Evolutionary conservation across 2,888 invertebrate species (phyloP).

Genomic region (Nematopogon swammerdamellus): DNA sequence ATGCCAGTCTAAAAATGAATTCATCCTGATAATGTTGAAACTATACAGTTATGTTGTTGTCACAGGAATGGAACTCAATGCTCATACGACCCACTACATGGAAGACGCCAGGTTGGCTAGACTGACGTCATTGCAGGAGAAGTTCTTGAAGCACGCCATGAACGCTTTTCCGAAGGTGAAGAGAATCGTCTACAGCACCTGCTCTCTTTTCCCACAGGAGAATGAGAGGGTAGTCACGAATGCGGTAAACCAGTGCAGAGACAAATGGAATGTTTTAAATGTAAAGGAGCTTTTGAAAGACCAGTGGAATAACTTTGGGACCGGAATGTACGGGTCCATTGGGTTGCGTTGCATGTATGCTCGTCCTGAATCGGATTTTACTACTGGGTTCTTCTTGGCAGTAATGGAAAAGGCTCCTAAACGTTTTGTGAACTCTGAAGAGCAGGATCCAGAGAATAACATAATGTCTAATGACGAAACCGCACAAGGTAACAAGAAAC

Average conservation of each 20-base stretch:
- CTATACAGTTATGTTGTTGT: constrained; percentile 21
- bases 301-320: constrained; percentile 69
- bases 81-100: constrained; percentile 40
- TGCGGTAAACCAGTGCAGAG: constrained; percentile 53
- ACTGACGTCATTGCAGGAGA: constrained; percentile 75
- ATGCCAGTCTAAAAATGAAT: background rate
- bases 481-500: background rate
- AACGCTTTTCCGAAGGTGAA: constrained; percentile 77
- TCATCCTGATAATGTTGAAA: background rate
- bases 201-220: constrained; percentile 85
- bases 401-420: constrained; percentile 69
- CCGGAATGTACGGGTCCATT: constrained; percentile 60
- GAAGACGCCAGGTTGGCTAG: constrained; percentile 57
- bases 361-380: constrained; percentile 69
- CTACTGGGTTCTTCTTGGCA: constrained; percentile 95
- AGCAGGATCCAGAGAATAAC: background rate
- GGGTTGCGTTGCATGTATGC: constrained; percentile 77
- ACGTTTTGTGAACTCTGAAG: constrained; percentile 17
- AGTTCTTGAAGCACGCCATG: constrained; percentile 83
- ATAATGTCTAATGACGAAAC: background rate
- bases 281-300: constrained; percentile 57
- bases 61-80: constrained; percentile 40
- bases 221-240: constrained; percentile 88
- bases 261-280: constrained; percentile 62
- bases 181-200: constrained; percentile 93